phyloP scores from a whole-genome alignment of 1,140 invertebrate genomes.

The Eriocheir sinensis region DNA sequence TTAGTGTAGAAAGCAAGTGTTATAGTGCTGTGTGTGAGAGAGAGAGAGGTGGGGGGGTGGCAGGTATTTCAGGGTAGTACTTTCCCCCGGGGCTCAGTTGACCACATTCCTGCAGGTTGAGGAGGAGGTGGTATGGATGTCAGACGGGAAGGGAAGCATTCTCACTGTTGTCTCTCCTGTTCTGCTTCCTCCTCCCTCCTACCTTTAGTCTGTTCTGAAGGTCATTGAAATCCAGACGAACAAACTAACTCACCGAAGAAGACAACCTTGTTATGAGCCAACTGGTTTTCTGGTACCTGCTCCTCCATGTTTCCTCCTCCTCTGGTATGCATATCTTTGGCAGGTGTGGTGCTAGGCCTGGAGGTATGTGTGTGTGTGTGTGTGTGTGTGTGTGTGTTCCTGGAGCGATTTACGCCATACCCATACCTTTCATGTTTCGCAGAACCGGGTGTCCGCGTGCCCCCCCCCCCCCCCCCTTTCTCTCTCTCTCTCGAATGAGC shows the following conservation, averaged over 20 bases:
- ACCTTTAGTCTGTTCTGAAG: no score
- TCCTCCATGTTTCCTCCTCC: no score
- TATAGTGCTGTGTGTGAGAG: not conserved
- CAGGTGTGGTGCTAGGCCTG: not conserved
- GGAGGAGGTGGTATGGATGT: not conserved
- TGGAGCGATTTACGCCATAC: not conserved
- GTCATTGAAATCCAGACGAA: no score
- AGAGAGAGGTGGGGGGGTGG: no score
- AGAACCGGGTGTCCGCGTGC: not conserved
- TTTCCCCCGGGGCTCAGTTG: not conserved
- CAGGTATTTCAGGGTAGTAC: not conserved
- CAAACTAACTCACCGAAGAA: no score
- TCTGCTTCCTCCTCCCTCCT: no score
- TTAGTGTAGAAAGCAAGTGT: not conserved
- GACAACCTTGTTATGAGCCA: no score
- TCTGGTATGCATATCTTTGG: not conserved
- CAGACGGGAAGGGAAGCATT: no score
- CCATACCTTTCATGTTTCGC: no score
- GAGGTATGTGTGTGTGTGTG: not conserved
- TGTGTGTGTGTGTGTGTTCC: constrained; percentile 35
- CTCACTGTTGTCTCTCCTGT: no score
- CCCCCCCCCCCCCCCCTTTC: not conserved
- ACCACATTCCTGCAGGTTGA: not conserved
- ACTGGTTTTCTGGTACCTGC: no score
- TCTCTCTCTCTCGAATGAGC: not conserved